These are phyloP conservation scores for Sesamia nonagrioides DNA, from an alignment of 1,140 invertebrate genomes.

Conservation along the genomic window DNA sequence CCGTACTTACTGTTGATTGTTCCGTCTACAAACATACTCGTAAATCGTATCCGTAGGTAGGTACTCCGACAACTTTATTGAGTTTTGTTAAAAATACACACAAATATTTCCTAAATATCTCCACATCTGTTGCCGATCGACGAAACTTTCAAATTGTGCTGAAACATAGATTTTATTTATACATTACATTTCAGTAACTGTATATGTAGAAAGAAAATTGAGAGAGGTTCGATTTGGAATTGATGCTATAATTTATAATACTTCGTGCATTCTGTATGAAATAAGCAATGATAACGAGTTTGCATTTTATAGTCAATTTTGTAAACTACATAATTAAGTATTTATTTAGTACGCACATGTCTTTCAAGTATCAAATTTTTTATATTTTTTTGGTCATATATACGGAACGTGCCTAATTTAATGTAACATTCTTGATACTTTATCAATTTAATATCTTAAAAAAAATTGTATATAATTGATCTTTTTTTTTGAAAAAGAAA, in stretches of 20 bases:
- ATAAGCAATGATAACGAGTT: not conserved
- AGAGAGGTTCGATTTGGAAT: constrained; percentile 14
- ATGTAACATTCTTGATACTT: no score
- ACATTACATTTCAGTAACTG: constrained; percentile 46
- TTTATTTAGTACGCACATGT: not conserved
- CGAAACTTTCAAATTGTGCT: constrained; percentile 49
- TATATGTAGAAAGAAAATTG: constrained; percentile 48
- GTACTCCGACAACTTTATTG: constrained; percentile 7
- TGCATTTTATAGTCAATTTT: not conserved
- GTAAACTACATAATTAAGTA: not conserved
- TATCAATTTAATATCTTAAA: no score
- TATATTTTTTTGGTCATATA: not conserved
- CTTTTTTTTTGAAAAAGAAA: no score
- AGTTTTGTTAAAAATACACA: constrained; percentile 39
- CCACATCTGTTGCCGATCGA: constrained; percentile 49
- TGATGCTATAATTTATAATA: not conserved
- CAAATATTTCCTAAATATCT: constrained; percentile 40
- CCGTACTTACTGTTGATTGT: not conserved
- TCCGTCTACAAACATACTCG: not conserved
- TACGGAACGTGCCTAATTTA: not conserved
- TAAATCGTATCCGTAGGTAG: not conserved
- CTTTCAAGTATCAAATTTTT: no score
- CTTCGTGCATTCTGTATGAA: not conserved
- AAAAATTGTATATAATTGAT: no score
- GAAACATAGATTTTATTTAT: constrained; percentile 46